Percentiles rank a stretch among this genome's conserved stretches.
Evolutionary conservation across 2,113 vertebrate genomes (phyloP).

Genomic region (Odontesthes bonariensis): DNA sequence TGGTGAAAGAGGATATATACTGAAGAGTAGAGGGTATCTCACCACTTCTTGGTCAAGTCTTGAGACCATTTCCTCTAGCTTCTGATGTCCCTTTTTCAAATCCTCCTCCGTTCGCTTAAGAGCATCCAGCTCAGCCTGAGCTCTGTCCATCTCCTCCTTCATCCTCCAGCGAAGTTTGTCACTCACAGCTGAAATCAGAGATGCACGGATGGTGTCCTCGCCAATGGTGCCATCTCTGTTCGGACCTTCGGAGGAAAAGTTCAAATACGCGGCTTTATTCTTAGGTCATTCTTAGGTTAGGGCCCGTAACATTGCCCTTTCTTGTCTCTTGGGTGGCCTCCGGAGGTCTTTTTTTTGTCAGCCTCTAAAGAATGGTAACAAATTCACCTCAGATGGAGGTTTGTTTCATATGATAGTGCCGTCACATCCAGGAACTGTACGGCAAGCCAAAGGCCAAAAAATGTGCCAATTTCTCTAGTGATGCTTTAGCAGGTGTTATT

Average conservation of each 20-base stretch:
- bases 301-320: too few species aligned
- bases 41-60: slow-evolving; percentile 98
- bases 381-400: too few species aligned
- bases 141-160: slow-evolving; percentile 99
- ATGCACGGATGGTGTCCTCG: slow-evolving; percentile 97
- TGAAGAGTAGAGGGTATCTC: slow-evolving; percentile 61
- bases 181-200: slow-evolving; percentile 96
- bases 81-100: slow-evolving; percentile 97
- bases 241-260: slow-evolving; percentile 80
- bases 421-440: too few species aligned
- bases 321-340: too few species aligned
- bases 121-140: slow-evolving; percentile 96
- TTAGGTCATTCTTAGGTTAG: too few species aligned
- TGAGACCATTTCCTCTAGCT: slow-evolving; percentile 96
- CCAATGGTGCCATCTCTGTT: slow-evolving; percentile 95
- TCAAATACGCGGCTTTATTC: background rate
- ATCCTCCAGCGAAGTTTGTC: slow-evolving; percentile 98
- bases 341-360: too few species aligned
- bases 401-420: too few species aligned
- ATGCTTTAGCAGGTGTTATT: too few species aligned
- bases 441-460: too few species aligned
- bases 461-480: too few species aligned
- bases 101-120: slow-evolving; percentile 97
- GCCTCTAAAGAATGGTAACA: too few species aligned
- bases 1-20: background rate